Conservation (phyloP, 2,888 invertebrate genomes). For the Pammene aurita region DNA sequence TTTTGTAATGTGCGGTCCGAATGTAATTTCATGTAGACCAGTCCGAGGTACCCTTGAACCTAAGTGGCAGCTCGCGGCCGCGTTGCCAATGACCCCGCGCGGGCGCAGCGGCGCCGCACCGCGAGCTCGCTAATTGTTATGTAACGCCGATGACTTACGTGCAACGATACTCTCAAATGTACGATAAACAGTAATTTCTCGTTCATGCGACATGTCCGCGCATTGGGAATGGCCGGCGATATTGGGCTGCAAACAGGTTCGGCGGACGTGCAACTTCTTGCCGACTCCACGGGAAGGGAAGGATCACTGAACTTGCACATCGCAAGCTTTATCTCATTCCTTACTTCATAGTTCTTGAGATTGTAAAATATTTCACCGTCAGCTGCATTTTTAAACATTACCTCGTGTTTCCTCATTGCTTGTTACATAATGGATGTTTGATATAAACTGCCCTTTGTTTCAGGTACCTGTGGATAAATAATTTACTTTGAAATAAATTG, state of each 20-base stretch:
- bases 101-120: slow-evolving; percentile 70
- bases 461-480: too few relatives aligned
- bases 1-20: slow-evolving; percentile 43
- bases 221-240: slow-evolving; percentile 61
- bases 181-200: slow-evolving; percentile 60
- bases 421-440: background rate
- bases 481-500: too few relatives aligned
- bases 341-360: slow-evolving; percentile 77
- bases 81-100: slow-evolving; percentile 85
- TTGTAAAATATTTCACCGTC: slow-evolving; percentile 71
- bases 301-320: slow-evolving; percentile 80
- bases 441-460: slow-evolving; percentile 23
- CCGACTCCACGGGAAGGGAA: slow-evolving; percentile 74
- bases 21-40: slow-evolving; percentile 68
- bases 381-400: slow-evolving; percentile 55
- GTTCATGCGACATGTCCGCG: slow-evolving; percentile 50
- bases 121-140: slow-evolving; percentile 75
- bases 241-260: slow-evolving; percentile 80
- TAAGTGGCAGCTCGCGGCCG: slow-evolving; percentile 83
- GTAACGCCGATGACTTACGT: slow-evolving; percentile 73
- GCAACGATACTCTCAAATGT: slow-evolving; percentile 62
- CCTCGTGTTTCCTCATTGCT: slow-evolving; percentile 2
- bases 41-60: slow-evolving; percentile 80
- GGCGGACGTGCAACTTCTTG: slow-evolving; percentile 75
- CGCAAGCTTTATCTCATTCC: slow-evolving; percentile 72